Evolutionary conservation across 37 sponge, comb jelly and placozoan species (phyloP).

Genomic region (Cliona cf. orientalis): DNA sequence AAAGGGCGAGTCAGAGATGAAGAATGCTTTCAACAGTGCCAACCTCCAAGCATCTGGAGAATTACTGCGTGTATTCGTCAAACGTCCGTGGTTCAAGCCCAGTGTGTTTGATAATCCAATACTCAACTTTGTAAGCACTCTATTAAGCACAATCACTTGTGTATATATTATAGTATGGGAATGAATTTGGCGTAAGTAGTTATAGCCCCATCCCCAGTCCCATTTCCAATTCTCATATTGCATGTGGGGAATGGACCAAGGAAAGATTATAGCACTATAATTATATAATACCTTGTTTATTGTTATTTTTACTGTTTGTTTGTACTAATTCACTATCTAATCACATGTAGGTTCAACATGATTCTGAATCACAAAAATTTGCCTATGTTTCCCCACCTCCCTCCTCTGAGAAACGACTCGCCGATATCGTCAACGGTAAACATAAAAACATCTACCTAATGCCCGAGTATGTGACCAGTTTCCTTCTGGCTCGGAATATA

Average conservation of each 20-base stretch:
- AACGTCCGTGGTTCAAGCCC: constrained; percentile 66
- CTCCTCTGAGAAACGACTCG: neutral
- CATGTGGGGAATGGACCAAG: neutral
- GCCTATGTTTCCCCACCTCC: constrained; percentile 21
- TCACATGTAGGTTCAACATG: constrained; percentile 1
- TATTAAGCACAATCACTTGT: no score
- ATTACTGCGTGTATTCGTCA: constrained; percentile 51
- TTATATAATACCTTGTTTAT: no score
- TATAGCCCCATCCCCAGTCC: no score
- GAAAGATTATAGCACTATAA: no score
- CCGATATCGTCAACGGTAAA: neutral
- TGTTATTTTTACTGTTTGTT: no score
- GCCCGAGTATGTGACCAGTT: constrained; percentile 39
- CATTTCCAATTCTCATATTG: neutral
- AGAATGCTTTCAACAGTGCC: constrained; percentile 26
- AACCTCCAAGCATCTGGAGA: constrained; percentile 31
- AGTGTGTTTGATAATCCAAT: constrained; percentile 36
- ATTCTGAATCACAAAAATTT: constrained; percentile 3
- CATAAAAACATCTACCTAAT: constrained; percentile 34
- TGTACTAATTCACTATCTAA: no score
- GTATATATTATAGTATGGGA: no score
- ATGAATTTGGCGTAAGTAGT: no score
- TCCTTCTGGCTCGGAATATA: constrained; percentile 34
- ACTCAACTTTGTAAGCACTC: constrained; percentile 5
- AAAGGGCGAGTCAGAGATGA: no score